A percentile compares a stretch with the other conserved stretches of the same genome.
These are phyloP conservation scores for Phallusia fumigata DNA, from an alignment of 23 tunicate genomes.

Conservation along the genomic window DNA sequence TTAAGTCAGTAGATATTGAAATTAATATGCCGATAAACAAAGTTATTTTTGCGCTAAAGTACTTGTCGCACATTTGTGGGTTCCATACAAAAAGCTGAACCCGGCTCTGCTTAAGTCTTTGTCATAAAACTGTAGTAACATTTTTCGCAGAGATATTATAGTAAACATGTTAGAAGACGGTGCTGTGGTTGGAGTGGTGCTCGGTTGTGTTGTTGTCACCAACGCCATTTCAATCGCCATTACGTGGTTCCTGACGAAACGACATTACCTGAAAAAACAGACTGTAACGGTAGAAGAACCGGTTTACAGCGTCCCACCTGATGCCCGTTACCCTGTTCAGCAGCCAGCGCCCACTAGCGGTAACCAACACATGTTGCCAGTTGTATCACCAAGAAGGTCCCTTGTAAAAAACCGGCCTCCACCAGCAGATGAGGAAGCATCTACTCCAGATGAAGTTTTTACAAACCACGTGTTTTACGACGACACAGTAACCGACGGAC, in stretches of 20 bases:
- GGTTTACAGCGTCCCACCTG: neutral
- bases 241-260: constrained; percentile 1
- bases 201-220: neutral
- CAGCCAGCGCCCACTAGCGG: neutral
- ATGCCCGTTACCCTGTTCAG: neutral
- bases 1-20: too few species aligned
- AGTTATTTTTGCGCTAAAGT: too few species aligned
- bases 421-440: neutral
- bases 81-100: too few species aligned
- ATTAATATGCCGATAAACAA: too few species aligned
- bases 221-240: neutral
- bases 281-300: neutral
- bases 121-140: too few species aligned
- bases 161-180: neutral
- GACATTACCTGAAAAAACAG: neutral
- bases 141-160: too few species aligned
- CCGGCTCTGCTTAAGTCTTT: too few species aligned
- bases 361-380: neutral
- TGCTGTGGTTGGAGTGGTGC: neutral
- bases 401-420: neutral
- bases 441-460: neutral
- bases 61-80: too few species aligned
- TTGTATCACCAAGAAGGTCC: neutral
- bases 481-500: neutral
- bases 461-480: neutral